A percentile compares a stretch with the other conserved stretches of the same genome.
Evolutionary conservation across 2,888 invertebrate species (phyloP).

Genomic region (Oasisia sp.): DNA sequence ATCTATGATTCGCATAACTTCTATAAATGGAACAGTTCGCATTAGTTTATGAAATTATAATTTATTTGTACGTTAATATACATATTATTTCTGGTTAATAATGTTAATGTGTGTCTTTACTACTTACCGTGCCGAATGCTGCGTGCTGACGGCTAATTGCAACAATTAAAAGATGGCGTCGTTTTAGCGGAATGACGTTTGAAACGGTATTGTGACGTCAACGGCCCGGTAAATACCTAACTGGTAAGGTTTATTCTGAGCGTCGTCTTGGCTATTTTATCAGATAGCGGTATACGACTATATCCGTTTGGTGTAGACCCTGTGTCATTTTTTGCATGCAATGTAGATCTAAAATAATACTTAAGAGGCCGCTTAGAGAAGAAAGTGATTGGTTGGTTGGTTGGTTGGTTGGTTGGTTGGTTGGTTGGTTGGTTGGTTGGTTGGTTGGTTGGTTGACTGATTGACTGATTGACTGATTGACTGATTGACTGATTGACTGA

Average conservation of each 20-base stretch:
- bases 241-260: too few relatives aligned
- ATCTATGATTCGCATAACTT: too few relatives aligned
- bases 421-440: too few relatives aligned
- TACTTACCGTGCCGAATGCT: too few relatives aligned
- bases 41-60: not conserved
- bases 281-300: not conserved
- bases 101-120: too few relatives aligned
- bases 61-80: not conserved
- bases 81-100: not conserved
- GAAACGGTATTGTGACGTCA: not conserved
- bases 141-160: not conserved
- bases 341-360: not conserved
- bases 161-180: not conserved
- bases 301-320: too few relatives aligned
- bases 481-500: too few relatives aligned
- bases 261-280: not conserved
- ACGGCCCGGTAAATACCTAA: not conserved
- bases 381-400: not conserved
- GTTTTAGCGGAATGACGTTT: not conserved
- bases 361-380: not conserved
- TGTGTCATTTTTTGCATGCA: not conserved
- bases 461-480: too few relatives aligned
- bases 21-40: not conserved
- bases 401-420: too few relatives aligned
- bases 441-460: too few relatives aligned